phyloP scores from a whole-genome alignment of 2,113 vertebrate genomes.

The Pleuronectes platessa region DNA sequence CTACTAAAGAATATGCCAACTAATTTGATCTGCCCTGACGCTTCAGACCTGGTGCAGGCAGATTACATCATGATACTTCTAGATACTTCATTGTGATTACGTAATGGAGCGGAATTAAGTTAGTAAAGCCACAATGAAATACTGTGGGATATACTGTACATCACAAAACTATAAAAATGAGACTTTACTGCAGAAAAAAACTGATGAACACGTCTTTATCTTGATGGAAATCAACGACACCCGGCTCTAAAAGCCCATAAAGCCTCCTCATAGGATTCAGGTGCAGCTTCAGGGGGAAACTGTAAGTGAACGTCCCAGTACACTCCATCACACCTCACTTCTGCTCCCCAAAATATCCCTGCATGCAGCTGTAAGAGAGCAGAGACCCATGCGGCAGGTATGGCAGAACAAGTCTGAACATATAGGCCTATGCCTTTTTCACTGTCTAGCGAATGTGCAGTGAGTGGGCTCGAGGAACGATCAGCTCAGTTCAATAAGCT shows the following conservation, averaged over 20 bases:
- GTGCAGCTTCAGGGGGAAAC: conserved; percentile 24
- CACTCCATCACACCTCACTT: conserved; percentile 41
- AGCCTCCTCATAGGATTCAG: conserved; percentile 28
- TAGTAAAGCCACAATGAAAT: not conserved
- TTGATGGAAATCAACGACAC: conserved; percentile 23
- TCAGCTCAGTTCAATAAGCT: conserved; percentile 53
- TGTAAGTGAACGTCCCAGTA: not conserved
- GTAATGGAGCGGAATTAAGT: not conserved
- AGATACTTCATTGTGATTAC: not conserved
- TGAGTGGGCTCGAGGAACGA: conserved; percentile 25
- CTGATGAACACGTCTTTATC: not conserved
- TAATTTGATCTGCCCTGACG: not conserved
- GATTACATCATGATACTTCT: not conserved
- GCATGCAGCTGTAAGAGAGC: conserved; percentile 31
- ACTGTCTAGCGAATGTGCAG: conserved; percentile 56
- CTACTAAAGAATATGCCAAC: too few relatives aligned
- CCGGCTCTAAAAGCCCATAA: conserved; percentile 32
- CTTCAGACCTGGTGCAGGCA: too few relatives aligned
- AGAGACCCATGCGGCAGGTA: conserved; percentile 62
- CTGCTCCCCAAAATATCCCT: conserved; percentile 49
- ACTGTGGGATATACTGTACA: not conserved
- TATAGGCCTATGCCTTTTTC: conserved; percentile 43
- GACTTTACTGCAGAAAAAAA: not conserved
- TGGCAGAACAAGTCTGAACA: conserved; percentile 75
- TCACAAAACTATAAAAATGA: not conserved